phyloP scores from a whole-genome alignment of 2,888 invertebrate species.

The Seira sanloemensis region DNA sequence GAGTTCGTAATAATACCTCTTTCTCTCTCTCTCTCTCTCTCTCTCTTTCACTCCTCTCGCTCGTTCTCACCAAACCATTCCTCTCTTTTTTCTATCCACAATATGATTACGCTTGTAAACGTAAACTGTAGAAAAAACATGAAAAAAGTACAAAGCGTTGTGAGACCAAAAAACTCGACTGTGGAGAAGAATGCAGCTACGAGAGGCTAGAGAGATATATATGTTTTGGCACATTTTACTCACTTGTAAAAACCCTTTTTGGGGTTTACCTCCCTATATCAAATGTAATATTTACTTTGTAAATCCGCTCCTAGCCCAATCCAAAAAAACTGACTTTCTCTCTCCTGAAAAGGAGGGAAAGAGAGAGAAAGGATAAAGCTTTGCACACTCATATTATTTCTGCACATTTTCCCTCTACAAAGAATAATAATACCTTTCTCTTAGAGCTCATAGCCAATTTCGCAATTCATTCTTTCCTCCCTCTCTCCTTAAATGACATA shows the following conservation, averaged over 20 bases:
- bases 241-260: slow-evolving; percentile 25
- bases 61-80: too few species aligned
- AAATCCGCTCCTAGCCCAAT: slow-evolving; percentile 39
- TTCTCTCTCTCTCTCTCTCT: neutral
- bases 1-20: slow-evolving; percentile 8
- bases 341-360: slow-evolving; percentile 23
- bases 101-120: neutral
- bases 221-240: slow-evolving; percentile 2
- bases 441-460: slow-evolving; percentile 26
- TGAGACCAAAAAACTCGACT: too few species aligned
- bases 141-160: neutral
- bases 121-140: too few species aligned
- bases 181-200: too few species aligned
- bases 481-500: neutral
- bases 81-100: neutral
- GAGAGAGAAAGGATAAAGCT: neutral
- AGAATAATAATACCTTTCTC: slow-evolving; percentile 27
- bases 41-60: neutral
- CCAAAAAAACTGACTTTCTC: slow-evolving; percentile 43
- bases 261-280: slow-evolving; percentile 29
- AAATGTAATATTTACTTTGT: slow-evolving; percentile 54
- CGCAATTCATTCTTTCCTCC: neutral
- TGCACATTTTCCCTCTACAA: slow-evolving; percentile 18
- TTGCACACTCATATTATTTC: neutral
- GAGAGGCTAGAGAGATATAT: too few species aligned